phyloP scores from a whole-genome alignment of 2,797 vertebrate species.

The Chanos chanos region DNA sequence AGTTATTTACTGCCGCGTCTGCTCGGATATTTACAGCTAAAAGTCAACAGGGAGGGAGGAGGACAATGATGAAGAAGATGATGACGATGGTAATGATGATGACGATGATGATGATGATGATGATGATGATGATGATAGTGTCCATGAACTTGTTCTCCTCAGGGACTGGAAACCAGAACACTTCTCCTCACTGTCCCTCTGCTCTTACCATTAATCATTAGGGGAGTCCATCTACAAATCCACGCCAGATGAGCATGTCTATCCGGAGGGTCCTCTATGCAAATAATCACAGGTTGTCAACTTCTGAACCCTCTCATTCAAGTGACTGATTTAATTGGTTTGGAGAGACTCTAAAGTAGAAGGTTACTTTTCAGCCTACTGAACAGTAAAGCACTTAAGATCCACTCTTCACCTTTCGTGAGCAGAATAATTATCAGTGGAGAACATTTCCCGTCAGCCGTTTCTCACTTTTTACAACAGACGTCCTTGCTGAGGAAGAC shows the following conservation, averaged over 20 bases:
- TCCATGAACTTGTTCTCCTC: constrained; percentile 29
- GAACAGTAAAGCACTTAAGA: constrained; percentile 36
- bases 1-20: no score
- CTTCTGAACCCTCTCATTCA: constrained; percentile 42
- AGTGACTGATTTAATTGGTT: constrained; percentile 62
- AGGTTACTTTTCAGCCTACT: constrained; percentile 39
- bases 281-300: constrained; percentile 70
- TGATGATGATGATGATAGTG: constrained; percentile 19
- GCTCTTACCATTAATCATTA: constrained; percentile 46
- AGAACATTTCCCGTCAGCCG: neutral
- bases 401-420: constrained; percentile 21
- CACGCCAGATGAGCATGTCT: constrained; percentile 54
- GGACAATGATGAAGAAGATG: no score
- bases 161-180: constrained; percentile 29
- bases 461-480: no score
- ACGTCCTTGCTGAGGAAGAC: no score
- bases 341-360: constrained; percentile 51
- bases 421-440: constrained; percentile 8
- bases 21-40: no score
- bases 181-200: constrained; percentile 28
- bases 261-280: constrained; percentile 52
- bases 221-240: constrained; percentile 45
- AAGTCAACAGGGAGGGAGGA: no score
- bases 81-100: no score
- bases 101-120: no score